phyloP scores from a whole-genome alignment of 2,888 invertebrate species.

The Myopa tessellatipennis region DNA sequence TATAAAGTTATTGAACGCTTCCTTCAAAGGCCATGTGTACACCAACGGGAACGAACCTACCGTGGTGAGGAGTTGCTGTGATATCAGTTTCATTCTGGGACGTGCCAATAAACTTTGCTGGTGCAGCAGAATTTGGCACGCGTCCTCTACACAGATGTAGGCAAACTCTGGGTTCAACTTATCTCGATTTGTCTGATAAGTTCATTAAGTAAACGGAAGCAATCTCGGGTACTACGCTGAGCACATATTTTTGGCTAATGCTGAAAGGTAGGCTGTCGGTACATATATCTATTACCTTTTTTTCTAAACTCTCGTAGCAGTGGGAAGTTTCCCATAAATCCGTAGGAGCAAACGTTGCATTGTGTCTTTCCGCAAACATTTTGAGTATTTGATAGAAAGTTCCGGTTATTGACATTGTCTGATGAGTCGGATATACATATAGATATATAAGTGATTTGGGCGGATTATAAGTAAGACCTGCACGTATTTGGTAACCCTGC shows the following conservation, averaged over 20 bases:
- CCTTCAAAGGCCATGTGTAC: constrained; percentile 45
- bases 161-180: constrained; percentile 43
- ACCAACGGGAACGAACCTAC: constrained; percentile 5
- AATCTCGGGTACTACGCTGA: too few relatives aligned
- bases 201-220: constrained; percentile 32
- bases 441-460: constrained; percentile 31
- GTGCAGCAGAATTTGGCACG: constrained; percentile 48
- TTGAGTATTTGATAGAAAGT: neutral
- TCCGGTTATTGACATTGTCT: constrained; percentile 15
- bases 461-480: constrained; percentile 33
- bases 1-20: constrained; percentile 41
- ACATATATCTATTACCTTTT: constrained; percentile 25
- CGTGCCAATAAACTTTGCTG: constrained; percentile 49
- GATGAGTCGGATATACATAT: constrained; percentile 19
- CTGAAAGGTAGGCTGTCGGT: neutral
- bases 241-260: too few relatives aligned
- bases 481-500: constrained; percentile 26
- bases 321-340: constrained; percentile 21
- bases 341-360: constrained; percentile 24
- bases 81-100: constrained; percentile 42
- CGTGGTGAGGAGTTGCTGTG: constrained; percentile 43
- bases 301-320: constrained; percentile 13
- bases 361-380: constrained; percentile 28
- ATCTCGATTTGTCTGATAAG: constrained; percentile 32
- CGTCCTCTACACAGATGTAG: constrained; percentile 42